phyloP scores from a whole-genome alignment of 2,888 invertebrate genomes.

The Ethmia dodecea region DNA sequence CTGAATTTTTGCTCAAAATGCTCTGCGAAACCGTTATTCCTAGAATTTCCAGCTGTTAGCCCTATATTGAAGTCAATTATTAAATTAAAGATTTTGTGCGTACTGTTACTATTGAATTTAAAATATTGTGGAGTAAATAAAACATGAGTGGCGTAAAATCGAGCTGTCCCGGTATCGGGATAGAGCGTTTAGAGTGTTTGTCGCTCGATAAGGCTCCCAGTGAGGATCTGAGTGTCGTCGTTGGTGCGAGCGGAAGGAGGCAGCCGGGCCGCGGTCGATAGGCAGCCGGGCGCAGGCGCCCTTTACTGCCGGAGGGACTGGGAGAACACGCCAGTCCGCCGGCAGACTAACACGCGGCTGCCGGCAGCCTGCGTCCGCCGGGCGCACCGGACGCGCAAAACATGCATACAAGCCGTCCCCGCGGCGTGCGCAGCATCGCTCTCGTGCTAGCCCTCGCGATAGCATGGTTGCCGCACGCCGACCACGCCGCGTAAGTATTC shows the following conservation, averaged over 20 bases:
- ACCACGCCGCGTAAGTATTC: constrained; percentile 62
- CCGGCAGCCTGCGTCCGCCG: constrained; percentile 56
- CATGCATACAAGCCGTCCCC: constrained; percentile 59
- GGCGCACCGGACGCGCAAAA: constrained; percentile 35
- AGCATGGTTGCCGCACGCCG: constrained; percentile 53
- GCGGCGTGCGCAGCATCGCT: constrained; percentile 57
- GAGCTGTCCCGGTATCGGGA: constrained; percentile 30
- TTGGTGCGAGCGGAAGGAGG: constrained; percentile 36
- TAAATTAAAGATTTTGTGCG: too few species aligned
- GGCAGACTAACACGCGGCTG: constrained; percentile 58
- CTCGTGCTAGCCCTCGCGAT: constrained; percentile 56
- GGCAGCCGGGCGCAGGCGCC: constrained; percentile 52
- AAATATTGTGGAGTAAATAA: constrained; percentile 30
- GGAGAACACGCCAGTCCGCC: constrained; percentile 52
- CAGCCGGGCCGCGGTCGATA: constrained; percentile 59
- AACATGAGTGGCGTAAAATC: constrained; percentile 37
- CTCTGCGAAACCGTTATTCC: too few species aligned
- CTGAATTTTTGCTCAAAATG: too few species aligned
- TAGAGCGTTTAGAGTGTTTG: constrained; percentile 43
- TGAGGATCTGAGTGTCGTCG: constrained; percentile 47
- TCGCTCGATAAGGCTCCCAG: constrained; percentile 50
- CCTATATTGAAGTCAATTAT: too few species aligned
- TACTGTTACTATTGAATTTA: constrained; percentile 17
- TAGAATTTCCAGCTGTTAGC: too few species aligned
- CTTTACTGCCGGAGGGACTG: constrained; percentile 33